A percentile compares a stretch with the other conserved stretches of the same genome.
phyloP scores from a whole-genome alignment of 2,797 vertebrate species.

The Halcyon chelicuti region DNA sequence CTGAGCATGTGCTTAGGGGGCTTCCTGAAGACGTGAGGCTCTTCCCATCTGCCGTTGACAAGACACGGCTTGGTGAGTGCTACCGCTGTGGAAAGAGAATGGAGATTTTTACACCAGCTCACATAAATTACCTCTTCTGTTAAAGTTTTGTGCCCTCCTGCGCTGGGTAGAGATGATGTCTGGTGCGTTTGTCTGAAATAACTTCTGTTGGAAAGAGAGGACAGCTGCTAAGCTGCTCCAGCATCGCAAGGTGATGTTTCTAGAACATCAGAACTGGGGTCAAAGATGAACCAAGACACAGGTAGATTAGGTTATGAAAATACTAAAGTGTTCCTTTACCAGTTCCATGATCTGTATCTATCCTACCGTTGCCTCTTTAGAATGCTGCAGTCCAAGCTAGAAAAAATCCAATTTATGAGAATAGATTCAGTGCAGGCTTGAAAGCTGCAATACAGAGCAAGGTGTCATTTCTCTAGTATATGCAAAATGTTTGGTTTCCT shows the following conservation, averaged over 20 bases:
- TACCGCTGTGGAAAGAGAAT: not conserved
- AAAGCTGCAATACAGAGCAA: not conserved
- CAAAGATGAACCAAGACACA: not conserved
- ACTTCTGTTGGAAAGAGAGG: not conserved
- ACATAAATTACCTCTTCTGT: not conserved
- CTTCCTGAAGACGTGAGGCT: constrained; percentile 90
- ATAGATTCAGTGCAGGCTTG: not conserved
- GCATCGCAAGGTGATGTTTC: not conserved
- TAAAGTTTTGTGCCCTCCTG: not conserved
- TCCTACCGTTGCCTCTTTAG: not conserved
- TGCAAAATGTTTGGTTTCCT: not conserved
- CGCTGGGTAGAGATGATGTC: not conserved
- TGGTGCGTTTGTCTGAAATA: not conserved
- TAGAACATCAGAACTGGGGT: not conserved
- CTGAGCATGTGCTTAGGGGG: constrained; percentile 86
- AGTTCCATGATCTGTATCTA: not conserved
- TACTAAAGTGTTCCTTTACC: not conserved
- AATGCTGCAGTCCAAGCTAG: not conserved
- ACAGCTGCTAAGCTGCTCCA: not conserved
- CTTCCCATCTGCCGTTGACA: constrained; percentile 86
- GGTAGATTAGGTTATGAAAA: not conserved
- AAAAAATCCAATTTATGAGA: not conserved
- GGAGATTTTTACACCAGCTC: not conserved
- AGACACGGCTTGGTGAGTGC: constrained; percentile 87
- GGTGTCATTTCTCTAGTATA: not conserved